A percentile compares a stretch with the other conserved stretches of the same genome.
phyloP scores from a whole-genome alignment of 2,888 invertebrate species.

The Lasioglossum zephyrum region DNA sequence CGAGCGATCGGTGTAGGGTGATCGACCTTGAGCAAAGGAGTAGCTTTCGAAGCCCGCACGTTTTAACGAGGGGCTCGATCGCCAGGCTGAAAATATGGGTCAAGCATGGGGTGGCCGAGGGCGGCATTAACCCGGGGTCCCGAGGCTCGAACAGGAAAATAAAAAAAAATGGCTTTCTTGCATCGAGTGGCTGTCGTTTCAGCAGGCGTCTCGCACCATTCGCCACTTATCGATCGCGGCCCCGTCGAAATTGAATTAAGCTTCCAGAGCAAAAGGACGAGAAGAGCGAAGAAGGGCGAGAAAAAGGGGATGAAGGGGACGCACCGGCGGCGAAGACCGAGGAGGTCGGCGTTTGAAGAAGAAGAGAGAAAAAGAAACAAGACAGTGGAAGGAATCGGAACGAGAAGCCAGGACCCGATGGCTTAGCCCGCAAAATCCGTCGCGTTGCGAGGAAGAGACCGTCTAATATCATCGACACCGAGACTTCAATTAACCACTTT shows the following conservation, averaged over 20 bases:
- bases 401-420: slow-evolving; percentile 15
- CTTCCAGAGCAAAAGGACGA: slow-evolving; percentile 3
- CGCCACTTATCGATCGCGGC: slow-evolving; percentile 51
- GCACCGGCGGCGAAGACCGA: not conserved
- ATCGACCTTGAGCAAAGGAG: slow-evolving; percentile 22
- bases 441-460: slow-evolving; percentile 26
- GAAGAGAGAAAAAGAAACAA: not conserved
- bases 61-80: slow-evolving; percentile 44
- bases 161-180: not conserved
- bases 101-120: slow-evolving; percentile 41
- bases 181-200: slow-evolving; percentile 15
- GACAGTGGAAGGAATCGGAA: not conserved
- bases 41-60: not conserved
- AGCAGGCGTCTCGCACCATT: slow-evolving; percentile 11
- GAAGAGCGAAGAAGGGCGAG: not conserved
- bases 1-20: not conserved
- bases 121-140: slow-evolving; percentile 42
- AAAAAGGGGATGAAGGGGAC: not conserved
- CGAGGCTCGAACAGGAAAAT: not conserved
- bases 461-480: slow-evolving; percentile 58
- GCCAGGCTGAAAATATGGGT: slow-evolving; percentile 39
- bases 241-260: slow-evolving; percentile 54
- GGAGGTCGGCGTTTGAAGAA: not conserved
- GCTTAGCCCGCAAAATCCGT: slow-evolving; percentile 52
- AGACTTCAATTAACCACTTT: slow-evolving; percentile 66